Evolutionary conservation across 2,888 invertebrate species (phyloP).

Genomic region (Microctonus brassicae): DNA sequence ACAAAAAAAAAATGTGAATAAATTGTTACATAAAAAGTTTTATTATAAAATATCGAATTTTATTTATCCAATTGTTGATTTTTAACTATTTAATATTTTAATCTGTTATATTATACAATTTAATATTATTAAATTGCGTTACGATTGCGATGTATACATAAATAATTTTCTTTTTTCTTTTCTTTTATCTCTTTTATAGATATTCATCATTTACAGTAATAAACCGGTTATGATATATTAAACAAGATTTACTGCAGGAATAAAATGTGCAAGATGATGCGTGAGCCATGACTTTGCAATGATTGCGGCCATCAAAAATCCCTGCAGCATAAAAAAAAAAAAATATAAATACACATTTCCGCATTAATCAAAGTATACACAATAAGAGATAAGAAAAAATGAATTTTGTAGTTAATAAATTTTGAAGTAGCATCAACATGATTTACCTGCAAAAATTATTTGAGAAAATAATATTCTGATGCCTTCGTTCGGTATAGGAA

Average conservation of each 20-base stretch:
- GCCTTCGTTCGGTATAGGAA: neutral
- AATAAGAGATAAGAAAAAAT: neutral
- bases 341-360: neutral
- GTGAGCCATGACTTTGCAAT: conserved; percentile 11
- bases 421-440: neutral
- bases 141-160: neutral
- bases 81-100: neutral
- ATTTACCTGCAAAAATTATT: neutral
- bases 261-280: neutral
- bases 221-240: conserved; percentile 15
- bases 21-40: conserved; percentile 66
- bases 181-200: neutral
- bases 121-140: neutral
- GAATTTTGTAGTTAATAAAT: neutral
- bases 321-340: neutral
- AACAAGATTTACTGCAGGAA: neutral
- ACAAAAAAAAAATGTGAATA: conserved; percentile 55
- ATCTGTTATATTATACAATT: neutral
- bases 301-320: neutral
- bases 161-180: neutral
- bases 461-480: too few relatives aligned
- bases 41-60: conserved; percentile 39
- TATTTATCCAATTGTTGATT: neutral
- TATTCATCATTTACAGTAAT: neutral
- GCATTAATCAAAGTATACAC: neutral